Evolutionary conservation across 2,113 vertebrate species (phyloP), one percentile per base, ranked within the genome.

Genomic region (Oryzias celebensis): DNA sequence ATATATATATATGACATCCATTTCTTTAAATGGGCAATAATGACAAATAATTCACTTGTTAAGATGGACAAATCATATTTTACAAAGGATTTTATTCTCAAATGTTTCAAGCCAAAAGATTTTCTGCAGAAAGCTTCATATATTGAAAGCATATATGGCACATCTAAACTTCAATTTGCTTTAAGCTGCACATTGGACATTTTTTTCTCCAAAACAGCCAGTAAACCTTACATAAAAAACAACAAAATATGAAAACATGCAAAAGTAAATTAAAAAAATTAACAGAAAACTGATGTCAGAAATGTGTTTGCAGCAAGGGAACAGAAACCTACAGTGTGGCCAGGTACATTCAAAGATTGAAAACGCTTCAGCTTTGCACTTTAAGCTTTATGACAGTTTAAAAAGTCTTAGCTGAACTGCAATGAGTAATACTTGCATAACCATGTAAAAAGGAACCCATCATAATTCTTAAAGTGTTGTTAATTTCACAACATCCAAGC

Each of bases 171-270:
- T 55, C 47, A 31, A 52, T 55, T 36, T 68, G 53, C 68, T 72
- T 59, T 23, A 80, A 70, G 68, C 62, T 41, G 58, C 53, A 68
- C 58, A 62, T 52, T 47, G 59, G 59, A 68, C 41, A 73, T 12
- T 1, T 57, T 65, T 65, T 72, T 26, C 17, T 28, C 26, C 26
- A 63, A 72, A 68, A 49, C 73, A 1, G 43, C 18, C 42, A 70
- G 28, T 57, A 58, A 74, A 65, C 52, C 58, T 53, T 41, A 36
- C 65, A 67, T 48, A 58, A 61, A 20, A 53, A 68, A 52, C 46
- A 65, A 49, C 5, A 79, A 10, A 2, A 48, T 58, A 68, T 45
- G 49, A 12, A 67, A 66, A 76, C 68, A 85, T 78, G 77, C 86
- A 71, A 73, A 77, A 47, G 4, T 15, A 70, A 59, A 26, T 52